Evolutionary conservation across 2,797 vertebrate genomes (phyloP).

Genomic region (Alfaro cultratus): DNA sequence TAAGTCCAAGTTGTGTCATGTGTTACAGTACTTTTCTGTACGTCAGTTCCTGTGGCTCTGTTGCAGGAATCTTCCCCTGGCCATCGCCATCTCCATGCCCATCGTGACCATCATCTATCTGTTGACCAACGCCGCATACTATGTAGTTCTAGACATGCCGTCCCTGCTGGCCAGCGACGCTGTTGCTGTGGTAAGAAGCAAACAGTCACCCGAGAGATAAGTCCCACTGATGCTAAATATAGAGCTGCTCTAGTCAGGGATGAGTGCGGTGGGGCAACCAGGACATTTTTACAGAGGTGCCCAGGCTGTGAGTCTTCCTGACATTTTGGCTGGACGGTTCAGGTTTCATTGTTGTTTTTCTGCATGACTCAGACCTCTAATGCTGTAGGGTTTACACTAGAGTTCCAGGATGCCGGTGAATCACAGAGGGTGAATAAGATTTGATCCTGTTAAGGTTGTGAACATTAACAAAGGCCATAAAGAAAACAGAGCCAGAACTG

Average conservation of each 20-base stretch:
- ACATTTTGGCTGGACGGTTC: neutral
- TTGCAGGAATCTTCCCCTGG: conserved; percentile 85
- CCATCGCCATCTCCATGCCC: conserved; percentile 87
- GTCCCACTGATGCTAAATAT: conserved; percentile 37
- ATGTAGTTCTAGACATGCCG: conserved; percentile 85
- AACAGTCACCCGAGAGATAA: conserved; percentile 5
- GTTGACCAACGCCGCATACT: conserved; percentile 88
- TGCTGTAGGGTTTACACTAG: neutral
- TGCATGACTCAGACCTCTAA: neutral
- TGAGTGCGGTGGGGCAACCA: neutral
- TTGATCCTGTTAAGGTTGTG: neutral
- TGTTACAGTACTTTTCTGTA: neutral
- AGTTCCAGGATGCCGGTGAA: neutral
- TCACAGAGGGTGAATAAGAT: neutral
- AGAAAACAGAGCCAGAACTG: neutral
- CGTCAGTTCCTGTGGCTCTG: conserved; percentile 16
- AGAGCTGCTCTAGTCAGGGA: conserved; percentile 25
- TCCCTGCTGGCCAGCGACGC: conserved; percentile 86
- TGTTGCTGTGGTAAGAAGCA: conserved; percentile 83
- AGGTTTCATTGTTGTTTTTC: neutral
- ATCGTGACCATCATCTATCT: conserved; percentile 87
- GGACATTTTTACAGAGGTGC: neutral
- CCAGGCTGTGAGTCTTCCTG: neutral
- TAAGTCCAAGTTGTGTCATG: neutral
- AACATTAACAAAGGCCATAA: neutral